These are phyloP conservation scores for Rhadina sibilatrix DNA, from an alignment of 2,113 vertebrate species.

Conservation along the genomic window DNA sequence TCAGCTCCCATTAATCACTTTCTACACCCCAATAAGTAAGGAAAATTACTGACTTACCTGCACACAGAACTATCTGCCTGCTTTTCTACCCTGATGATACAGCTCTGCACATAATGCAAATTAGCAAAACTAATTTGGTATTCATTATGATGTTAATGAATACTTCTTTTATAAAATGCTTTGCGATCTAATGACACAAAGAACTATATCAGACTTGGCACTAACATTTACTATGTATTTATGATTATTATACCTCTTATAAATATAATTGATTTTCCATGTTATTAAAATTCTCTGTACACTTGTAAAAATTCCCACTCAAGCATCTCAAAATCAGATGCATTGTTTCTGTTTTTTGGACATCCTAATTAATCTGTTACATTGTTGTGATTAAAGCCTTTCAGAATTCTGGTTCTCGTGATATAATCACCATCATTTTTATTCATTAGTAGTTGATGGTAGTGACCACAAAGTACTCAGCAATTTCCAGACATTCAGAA, in stretches of 20 bases:
- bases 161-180: slow-evolving; percentile 10
- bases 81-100: not conserved
- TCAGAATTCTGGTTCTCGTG: not conserved
- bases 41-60: not conserved
- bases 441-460: slow-evolving; percentile 39
- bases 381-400: slow-evolving; percentile 52
- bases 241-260: slow-evolving; percentile 28
- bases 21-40: not conserved
- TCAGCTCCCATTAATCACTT: not conserved
- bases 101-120: not conserved
- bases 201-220: not conserved
- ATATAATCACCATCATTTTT: slow-evolving; percentile 50
- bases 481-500: slow-evolving; percentile 24
- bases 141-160: slow-evolving; percentile 29
- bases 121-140: slow-evolving; percentile 12
- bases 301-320: slow-evolving; percentile 7
- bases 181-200: slow-evolving; percentile 1
- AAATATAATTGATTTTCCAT: slow-evolving; percentile 36
- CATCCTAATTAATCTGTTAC: slow-evolving; percentile 58
- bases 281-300: slow-evolving; percentile 22
- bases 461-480: slow-evolving; percentile 33
- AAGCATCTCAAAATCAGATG: slow-evolving; percentile 16
- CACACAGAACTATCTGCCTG: not conserved
- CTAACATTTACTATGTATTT: slow-evolving; percentile 35
- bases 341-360: slow-evolving; percentile 18